Evolutionary conservation across 2,888 invertebrate species (phyloP).

Genomic region (Aleiodes alternator): DNA sequence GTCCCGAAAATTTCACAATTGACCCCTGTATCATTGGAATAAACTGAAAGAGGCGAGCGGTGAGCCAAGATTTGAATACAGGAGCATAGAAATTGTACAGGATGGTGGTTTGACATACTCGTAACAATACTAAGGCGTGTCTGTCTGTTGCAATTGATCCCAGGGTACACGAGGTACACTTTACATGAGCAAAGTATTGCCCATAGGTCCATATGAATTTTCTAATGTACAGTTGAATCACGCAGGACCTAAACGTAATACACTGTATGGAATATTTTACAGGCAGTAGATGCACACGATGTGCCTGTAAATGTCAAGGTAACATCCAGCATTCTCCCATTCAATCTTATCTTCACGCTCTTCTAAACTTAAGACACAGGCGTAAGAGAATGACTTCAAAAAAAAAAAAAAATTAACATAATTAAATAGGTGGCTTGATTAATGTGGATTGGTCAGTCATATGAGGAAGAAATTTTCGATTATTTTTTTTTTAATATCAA

Average conservation of each 20-base stretch:
- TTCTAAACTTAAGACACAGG: no score
- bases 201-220: slow-evolving; percentile 24
- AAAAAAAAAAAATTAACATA: no score
- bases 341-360: no score
- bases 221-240: slow-evolving; percentile 50
- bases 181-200: background rate
- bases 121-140: slow-evolving; percentile 74
- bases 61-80: slow-evolving; percentile 53
- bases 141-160: slow-evolving; percentile 66
- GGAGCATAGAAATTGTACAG: slow-evolving; percentile 46
- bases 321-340: no score
- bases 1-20: slow-evolving; percentile 31
- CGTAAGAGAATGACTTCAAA: no score
- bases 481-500: no score
- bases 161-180: slow-evolving; percentile 47
- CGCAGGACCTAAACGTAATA: background rate
- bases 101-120: slow-evolving; percentile 65
- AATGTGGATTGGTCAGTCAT: no score
- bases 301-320: slow-evolving; percentile 22
- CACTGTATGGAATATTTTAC: background rate
- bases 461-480: no score
- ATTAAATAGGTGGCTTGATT: no score
- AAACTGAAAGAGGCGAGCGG: background rate
- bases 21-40: background rate
- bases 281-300: slow-evolving; percentile 5